Conservation (phyloP, 2,113 vertebrate genomes). For the Gnathonemus longibarbis region DNA sequence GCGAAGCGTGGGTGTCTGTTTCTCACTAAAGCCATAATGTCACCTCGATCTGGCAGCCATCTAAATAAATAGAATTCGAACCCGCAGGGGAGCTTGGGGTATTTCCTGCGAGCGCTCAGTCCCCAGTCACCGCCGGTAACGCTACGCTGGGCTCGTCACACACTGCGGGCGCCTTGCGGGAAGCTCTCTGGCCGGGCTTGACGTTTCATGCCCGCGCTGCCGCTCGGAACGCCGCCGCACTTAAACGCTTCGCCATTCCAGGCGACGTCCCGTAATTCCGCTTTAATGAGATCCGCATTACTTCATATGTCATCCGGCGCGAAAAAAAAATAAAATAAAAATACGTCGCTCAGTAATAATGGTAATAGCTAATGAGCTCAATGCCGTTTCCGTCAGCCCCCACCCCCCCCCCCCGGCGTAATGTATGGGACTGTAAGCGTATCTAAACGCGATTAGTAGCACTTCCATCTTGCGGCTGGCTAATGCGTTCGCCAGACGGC, state of each 20-base stretch:
- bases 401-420: neutral
- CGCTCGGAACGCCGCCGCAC: neutral
- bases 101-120: neutral
- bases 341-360: neutral
- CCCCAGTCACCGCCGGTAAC: too few species aligned
- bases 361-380: neutral
- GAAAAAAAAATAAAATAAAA: neutral
- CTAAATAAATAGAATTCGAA: neutral
- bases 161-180: neutral
- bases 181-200: neutral
- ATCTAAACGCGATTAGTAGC: neutral
- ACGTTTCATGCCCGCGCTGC: neutral
- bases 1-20: neutral
- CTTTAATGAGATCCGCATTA: constrained; percentile 7
- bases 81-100: neutral
- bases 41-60: neutral
- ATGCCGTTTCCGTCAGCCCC: neutral
- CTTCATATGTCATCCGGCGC: constrained; percentile 4
- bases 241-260: neutral
- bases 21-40: neutral
- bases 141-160: neutral
- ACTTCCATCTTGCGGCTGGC: constrained; percentile 2
- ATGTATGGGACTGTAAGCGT: constrained; percentile 8
- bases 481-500: constrained; percentile 11
- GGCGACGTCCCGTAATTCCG: neutral